phyloP scores from a whole-genome alignment of 2,113 vertebrate genomes.

The Trichechus manatus region DNA sequence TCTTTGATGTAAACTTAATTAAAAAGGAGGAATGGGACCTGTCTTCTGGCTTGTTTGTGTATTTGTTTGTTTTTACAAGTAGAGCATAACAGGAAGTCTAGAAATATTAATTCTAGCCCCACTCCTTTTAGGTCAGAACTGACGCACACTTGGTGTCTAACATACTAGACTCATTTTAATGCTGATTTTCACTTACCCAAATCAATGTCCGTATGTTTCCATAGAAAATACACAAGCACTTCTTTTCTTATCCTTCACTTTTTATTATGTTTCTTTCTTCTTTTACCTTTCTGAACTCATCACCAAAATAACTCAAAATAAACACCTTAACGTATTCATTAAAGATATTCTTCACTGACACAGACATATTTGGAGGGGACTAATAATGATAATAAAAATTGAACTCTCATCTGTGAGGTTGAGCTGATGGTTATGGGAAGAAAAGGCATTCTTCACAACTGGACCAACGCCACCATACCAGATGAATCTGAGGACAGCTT shows the following conservation, averaged over 20 bases:
- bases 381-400: not conserved
- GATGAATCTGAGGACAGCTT: accelerated
- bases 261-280: not conserved
- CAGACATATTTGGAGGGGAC: not conserved
- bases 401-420: not conserved
- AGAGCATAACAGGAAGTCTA: not conserved
- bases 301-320: not conserved
- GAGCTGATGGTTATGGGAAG: not conserved
- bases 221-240: not conserved
- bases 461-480: not conserved
- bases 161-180: not conserved
- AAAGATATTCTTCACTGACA: not conserved
- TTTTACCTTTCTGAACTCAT: not conserved
- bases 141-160: not conserved
- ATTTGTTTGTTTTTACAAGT: not conserved
- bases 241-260: not conserved
- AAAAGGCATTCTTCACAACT: not conserved
- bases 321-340: not conserved
- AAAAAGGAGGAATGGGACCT: not conserved
- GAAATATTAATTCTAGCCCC: not conserved
- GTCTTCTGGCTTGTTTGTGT: not conserved
- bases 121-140: not conserved
- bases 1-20: conserved; percentile 38
- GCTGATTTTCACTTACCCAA: not conserved
- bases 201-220: too few species aligned